Conservation (phyloP, 2,113 vertebrate genomes). For the Eptatretus burgeri region DNA sequence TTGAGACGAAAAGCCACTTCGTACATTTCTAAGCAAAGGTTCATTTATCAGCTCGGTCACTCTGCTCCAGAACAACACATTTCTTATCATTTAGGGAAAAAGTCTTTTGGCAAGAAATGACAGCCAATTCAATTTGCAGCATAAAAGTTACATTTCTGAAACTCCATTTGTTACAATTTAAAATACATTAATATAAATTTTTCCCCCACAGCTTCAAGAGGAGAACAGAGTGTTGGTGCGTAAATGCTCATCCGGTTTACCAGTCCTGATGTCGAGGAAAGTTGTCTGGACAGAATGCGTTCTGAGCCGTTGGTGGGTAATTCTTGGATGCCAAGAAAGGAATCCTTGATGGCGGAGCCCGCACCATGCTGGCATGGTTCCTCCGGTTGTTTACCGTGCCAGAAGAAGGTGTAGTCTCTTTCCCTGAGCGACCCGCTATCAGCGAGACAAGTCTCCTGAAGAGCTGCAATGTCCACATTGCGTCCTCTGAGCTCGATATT, state of each 20-base stretch:
- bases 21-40: no score
- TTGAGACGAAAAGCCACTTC: no score
- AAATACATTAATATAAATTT: no score
- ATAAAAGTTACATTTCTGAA: no score
- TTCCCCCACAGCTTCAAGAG: neutral
- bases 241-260: neutral
- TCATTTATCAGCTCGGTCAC: no score
- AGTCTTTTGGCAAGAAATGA: no score
- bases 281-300: neutral
- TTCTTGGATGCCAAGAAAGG: neutral
- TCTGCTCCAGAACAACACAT: no score
- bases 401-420: constrained; percentile 1
- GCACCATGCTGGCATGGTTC: neutral
- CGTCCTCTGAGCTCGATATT: neutral
- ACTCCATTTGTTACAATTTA: no score
- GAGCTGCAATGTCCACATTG: neutral
- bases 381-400: neutral
- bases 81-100: no score
- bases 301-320: neutral
- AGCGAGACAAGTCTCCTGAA: neutral
- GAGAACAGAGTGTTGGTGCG: neutral
- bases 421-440: neutral
- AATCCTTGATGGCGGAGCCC: neutral
- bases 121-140: no score
- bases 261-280: neutral